Percentiles rank a stretch among this genome's conserved stretches.
Conservation (phyloP, 2,888 invertebrate genomes). For the Xanthorhoe designata region DNA sequence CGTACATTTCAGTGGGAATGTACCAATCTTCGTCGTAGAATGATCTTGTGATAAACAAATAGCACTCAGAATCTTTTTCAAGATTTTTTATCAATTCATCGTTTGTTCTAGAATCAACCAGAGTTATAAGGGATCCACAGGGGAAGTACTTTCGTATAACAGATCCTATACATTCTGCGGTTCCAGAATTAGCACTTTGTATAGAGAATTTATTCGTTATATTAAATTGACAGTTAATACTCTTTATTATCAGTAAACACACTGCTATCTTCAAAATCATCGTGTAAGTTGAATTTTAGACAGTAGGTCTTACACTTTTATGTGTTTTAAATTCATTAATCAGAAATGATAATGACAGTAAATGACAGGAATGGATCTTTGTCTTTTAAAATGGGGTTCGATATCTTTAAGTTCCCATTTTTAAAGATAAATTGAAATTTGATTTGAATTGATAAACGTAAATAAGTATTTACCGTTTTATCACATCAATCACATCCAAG, state of each 20-base stretch:
- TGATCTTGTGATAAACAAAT: conserved; percentile 50
- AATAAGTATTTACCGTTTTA: conserved; percentile 1
- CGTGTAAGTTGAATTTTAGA: conserved; percentile 14
- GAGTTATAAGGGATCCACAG: conserved; percentile 49
- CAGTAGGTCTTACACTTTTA: conserved; percentile 17
- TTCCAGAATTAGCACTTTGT: neutral
- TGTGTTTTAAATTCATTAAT: conserved; percentile 19
- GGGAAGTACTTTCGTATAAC: conserved; percentile 49
- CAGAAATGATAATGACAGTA: conserved; percentile 14
- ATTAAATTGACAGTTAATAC: conserved; percentile 24
- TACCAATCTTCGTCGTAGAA: conserved; percentile 49
- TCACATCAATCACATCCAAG: no score
- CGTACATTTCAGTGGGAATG: conserved; percentile 52
- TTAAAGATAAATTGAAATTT: conserved; percentile 9
- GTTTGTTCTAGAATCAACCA: conserved; percentile 48
- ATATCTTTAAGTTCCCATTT: conserved; percentile 6
- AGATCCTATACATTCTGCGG: conserved; percentile 46
- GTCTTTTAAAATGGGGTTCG: conserved; percentile 3
- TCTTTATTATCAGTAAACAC: conserved; percentile 20
- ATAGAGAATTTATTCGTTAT: neutral
- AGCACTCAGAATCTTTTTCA: conserved; percentile 48
- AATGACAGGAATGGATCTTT: conserved; percentile 4
- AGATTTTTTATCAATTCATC: conserved; percentile 45
- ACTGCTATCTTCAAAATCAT: conserved; percentile 29
- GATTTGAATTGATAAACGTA: neutral